These are phyloP conservation scores for Chloromyia formosa DNA, from an alignment of 2,888 invertebrate genomes.

Conservation along the genomic window DNA sequence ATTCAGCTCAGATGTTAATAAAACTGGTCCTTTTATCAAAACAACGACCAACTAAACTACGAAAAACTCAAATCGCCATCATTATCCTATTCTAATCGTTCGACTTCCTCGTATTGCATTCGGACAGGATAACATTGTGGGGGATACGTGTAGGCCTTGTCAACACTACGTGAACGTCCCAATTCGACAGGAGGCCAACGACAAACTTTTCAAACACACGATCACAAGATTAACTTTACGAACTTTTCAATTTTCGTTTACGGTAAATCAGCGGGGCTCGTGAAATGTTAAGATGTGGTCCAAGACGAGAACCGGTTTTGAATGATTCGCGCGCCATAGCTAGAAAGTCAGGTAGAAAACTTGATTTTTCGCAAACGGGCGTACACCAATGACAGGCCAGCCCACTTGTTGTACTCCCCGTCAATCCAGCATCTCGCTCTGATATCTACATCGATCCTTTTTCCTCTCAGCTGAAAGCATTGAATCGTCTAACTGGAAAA, in stretches of 20 bases:
- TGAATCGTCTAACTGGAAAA: constrained; percentile 31
- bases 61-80: constrained; percentile 14
- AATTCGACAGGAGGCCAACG: constrained; percentile 8
- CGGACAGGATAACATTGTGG: background rate
- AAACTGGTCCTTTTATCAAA: constrained; percentile 12
- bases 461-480: too few species aligned
- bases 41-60: background rate
- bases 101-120: background rate
- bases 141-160: background rate
- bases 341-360: constrained; percentile 36
- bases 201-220: constrained; percentile 39
- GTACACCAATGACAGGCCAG: background rate
- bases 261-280: constrained; percentile 14
- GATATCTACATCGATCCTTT: background rate
- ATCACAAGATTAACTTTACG: constrained; percentile 45
- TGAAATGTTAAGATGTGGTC: constrained; percentile 50
- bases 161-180: constrained; percentile 1
- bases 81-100: background rate
- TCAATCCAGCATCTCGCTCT: background rate
- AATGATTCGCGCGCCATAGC: constrained; percentile 49
- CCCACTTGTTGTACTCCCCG: constrained; percentile 38
- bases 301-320: constrained; percentile 54
- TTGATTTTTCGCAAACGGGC: constrained; percentile 18
- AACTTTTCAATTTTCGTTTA: constrained; percentile 34
- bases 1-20: constrained; percentile 31